phyloP scores from a whole-genome alignment of 2,888 invertebrate genomes.

The Beris chalybata region DNA sequence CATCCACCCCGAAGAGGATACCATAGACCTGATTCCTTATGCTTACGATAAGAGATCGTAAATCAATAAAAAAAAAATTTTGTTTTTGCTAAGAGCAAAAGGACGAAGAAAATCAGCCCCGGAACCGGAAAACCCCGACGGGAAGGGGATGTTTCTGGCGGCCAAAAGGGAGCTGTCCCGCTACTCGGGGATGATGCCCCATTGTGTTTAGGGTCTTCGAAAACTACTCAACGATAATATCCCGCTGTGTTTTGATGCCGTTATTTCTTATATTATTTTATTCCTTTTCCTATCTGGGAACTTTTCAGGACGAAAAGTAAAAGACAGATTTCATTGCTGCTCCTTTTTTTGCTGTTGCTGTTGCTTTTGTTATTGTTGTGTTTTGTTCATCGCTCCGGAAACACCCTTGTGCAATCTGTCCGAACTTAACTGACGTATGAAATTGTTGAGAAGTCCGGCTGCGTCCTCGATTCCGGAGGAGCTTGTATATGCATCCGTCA shows the following conservation, averaged over 20 bases:
- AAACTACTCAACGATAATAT: constrained; percentile 33
- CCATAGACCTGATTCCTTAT: constrained; percentile 1
- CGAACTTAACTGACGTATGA: constrained; percentile 3
- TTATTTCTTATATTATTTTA: neutral
- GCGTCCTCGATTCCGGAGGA: neutral
- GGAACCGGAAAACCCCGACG: constrained; percentile 13
- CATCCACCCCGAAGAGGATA: neutral
- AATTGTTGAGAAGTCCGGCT: constrained; percentile 1
- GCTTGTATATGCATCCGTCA: constrained; percentile 8
- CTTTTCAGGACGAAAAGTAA: neutral
- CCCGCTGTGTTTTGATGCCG: constrained; percentile 25
- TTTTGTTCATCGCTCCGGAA: neutral
- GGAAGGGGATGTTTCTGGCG: constrained; percentile 14
- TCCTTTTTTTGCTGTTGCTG: neutral
- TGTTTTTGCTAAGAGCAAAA: neutral
- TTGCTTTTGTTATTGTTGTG: neutral
- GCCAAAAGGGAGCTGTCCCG: too few relatives aligned
- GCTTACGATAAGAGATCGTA: constrained; percentile 13
- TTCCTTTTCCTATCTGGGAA: neutral
- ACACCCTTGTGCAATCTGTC: constrained; percentile 3
- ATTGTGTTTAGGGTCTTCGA: constrained; percentile 9
- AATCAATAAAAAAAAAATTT: constrained; percentile 27
- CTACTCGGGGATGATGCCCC: too few relatives aligned
- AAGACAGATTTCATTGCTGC: neutral
- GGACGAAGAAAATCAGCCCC: constrained; percentile 21